A percentile compares a stretch with the other conserved stretches of the same genome.
These are phyloP conservation scores for Phaethornis superciliosus DNA, from an alignment of 2,113 vertebrate species.

Conservation along the genomic window DNA sequence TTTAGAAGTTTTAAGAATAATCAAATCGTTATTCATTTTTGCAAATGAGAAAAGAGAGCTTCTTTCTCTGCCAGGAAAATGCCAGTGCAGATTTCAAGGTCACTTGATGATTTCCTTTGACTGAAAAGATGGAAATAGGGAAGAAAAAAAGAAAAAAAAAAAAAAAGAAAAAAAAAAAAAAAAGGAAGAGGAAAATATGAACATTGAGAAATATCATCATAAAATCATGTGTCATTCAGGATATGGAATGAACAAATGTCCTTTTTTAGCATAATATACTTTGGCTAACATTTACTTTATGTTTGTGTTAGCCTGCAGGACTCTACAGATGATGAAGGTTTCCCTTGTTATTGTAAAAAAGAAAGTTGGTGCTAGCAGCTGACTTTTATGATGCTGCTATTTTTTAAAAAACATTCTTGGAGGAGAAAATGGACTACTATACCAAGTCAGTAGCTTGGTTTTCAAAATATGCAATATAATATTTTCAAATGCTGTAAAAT, in stretches of 20 bases:
- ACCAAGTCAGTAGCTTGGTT: neutral
- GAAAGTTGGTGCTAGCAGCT: neutral
- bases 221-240: conserved; percentile 37
- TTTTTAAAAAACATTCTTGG: neutral
- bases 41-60: conserved; percentile 77
- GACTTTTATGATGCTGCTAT: neutral
- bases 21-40: conserved; percentile 85
- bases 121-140: conserved; percentile 6
- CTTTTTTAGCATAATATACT: conserved; percentile 32
- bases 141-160: neutral
- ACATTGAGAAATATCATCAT: conserved; percentile 41
- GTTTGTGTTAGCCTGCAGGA: neutral
- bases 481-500: neutral
- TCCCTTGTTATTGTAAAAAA: conserved; percentile 14
- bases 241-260: conserved; percentile 49
- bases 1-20: conserved; percentile 82
- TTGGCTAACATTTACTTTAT: conserved; percentile 2
- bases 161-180: neutral
- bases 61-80: conserved; percentile 74
- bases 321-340: neutral
- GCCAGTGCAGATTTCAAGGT: conserved; percentile 79
- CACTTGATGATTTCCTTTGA: conserved; percentile 71
- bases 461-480: neutral
- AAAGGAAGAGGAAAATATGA: neutral
- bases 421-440: neutral